Evolutionary conservation across 2,888 invertebrate genomes (phyloP).

Genomic region (Trichopoda pennipes): DNA sequence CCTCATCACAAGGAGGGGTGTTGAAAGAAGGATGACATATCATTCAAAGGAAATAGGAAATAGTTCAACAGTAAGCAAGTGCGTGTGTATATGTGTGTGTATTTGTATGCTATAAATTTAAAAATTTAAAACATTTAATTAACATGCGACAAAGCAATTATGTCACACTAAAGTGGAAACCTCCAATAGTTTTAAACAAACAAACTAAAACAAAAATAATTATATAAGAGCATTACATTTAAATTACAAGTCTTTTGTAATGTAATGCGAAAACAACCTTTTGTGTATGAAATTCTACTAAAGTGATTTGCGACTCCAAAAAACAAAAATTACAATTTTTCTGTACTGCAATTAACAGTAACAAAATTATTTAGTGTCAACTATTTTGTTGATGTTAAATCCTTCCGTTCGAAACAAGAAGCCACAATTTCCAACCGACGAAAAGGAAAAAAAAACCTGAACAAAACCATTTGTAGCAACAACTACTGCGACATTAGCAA

Average conservation of each 20-base stretch:
- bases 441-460: neutral
- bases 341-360: slow-evolving; percentile 62
- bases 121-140: slow-evolving; percentile 55
- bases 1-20: too few relatives aligned
- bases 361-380: slow-evolving; percentile 63
- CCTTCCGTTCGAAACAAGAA: slow-evolving; percentile 37
- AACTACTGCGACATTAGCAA: slow-evolving; percentile 4
- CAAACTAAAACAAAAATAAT: slow-evolving; percentile 4
- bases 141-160: slow-evolving; percentile 47
- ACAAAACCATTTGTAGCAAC: slow-evolving; percentile 40
- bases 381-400: slow-evolving; percentile 58
- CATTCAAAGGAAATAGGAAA: neutral
- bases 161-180: slow-evolving; percentile 46
- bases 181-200: slow-evolving; percentile 48
- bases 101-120: slow-evolving; percentile 25
- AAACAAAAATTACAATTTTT: slow-evolving; percentile 8
- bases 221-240: slow-evolving; percentile 50
- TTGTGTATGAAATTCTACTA: neutral
- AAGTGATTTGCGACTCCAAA: slow-evolving; percentile 18
- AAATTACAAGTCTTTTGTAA: slow-evolving; percentile 61
- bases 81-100: neutral
- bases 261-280: slow-evolving; percentile 23
- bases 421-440: slow-evolving; percentile 48
- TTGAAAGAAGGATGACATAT: neutral
- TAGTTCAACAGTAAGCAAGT: neutral